Evolutionary conservation across 2,113 vertebrate species (phyloP), one percentile per base, ranked within the genome.

Genomic region (Siniperca knerii): DNA sequence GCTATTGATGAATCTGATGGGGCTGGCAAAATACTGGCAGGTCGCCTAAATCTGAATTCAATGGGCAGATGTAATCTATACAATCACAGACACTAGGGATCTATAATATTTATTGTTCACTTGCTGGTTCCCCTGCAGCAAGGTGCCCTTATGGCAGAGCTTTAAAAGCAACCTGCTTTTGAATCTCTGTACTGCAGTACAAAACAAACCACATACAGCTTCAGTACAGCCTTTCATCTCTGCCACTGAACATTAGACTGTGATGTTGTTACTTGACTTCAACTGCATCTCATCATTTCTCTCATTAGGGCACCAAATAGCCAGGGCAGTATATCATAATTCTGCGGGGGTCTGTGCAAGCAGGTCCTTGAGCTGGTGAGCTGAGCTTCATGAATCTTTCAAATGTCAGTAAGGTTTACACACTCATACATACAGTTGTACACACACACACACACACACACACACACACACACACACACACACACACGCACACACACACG

Each of bases 351-450:
- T 86, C 78, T 79, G 75, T 71, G 75, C 57, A 52, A 76, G 84
- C 84, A 82, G 83, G 89, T 83, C 87, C 86, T 92, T 92, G 79
- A 89, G 85, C 81, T 80, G 78, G 83, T 50, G 79, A 75, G 82
- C 67, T 80, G 82, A 77, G 80, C 75, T 88, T 91, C 90, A 92
- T 93, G 85, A 91, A 94, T 91, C 86, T 91, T 90, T 87, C 74
- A 90, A 86, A 93, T 74, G 81, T 85, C 87, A 90, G 71, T 42
- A 40, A 85, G 86, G 88, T 86, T 90, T 77, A 70, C 60, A 76
- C 60, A 80, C 71, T 42, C 48, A 80, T 16, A n/a, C 25, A 80
- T n/a, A 25, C 65, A 48, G n/a, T 6, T 16, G 48, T 11, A 57
- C 66, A 78, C 50, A 72, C 46, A 74, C 20, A 44, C 18, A 71